Base-by-base conservation (phyloP, 2,888 invertebrate species). In the Latrodectus elegans region DNA sequence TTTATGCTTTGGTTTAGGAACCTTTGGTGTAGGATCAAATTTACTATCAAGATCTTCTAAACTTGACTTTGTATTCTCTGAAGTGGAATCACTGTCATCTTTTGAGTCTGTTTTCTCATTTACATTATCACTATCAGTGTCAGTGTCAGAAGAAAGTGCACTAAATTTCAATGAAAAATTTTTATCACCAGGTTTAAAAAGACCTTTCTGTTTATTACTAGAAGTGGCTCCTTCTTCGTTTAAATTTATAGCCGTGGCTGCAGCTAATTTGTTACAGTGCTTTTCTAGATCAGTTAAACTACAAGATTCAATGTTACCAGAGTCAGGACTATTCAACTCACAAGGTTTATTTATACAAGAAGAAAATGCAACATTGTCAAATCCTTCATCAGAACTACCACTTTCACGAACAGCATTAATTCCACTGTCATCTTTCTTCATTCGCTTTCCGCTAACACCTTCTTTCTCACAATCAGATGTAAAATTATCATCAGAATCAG, bases 1-100 rank as follows among this genome's bases (percentile, higher is more conserved):
- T 88, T 94, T 94, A 90, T 95, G 95, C 91, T 94, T 94, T 4
- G 95, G 95, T 91, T 94, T 94, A 10, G 84, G 73, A 26, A 84
- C 78, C n/a, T 84, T 80, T 14, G 90, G 89, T 1, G 89, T 90
- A 11, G 90, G 90, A 85, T 90, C 90, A 80, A 85, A 89, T n/a
- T 86, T 80, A n/a, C 78, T 78, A 55, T 60, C 22, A 11, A 38
- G 79, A 12, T 68, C 75, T 15, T 70, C 60, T 26, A 52, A 17
- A 10, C 76, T 17, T 12, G 67, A n/a, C 11, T 49, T 49, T 12
- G 6, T 11, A n/a, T n/a, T 17, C 51, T 67, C 49, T 12, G 1
- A 11, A 51, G 65, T 76, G 51, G 14, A 51, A 51, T 14, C 52
- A 67, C 65, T 12, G 8, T 64, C 51, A 65, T 12, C 4, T 12